Conservation (phyloP, 2,797 vertebrate genomes). For the Schizopygopsis malacanthus region DNA sequence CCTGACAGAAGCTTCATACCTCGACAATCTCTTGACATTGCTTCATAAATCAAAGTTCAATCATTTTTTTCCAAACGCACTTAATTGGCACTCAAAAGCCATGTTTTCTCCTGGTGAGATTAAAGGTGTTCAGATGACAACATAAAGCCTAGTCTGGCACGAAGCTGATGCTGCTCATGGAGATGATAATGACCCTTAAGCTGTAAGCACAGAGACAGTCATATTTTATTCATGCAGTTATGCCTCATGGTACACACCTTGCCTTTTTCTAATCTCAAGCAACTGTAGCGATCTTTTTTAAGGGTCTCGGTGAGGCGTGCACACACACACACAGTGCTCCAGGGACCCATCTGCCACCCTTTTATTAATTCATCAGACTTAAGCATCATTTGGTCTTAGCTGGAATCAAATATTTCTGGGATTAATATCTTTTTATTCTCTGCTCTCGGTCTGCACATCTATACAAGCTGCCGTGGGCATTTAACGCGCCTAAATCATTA, state of each 20-base stretch:
- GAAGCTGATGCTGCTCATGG: constrained; percentile 46
- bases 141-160: constrained; percentile 53
- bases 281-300: constrained; percentile 58
- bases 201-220: constrained; percentile 44
- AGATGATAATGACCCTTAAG: constrained; percentile 61
- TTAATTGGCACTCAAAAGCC: constrained; percentile 37
- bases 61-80: constrained; percentile 4
- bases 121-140: constrained; percentile 45
- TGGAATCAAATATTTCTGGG: constrained; percentile 74
- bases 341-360: constrained; percentile 83
- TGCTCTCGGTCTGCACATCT: neutral
- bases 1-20: neutral
- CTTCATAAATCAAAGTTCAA: constrained; percentile 32
- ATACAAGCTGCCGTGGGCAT: constrained; percentile 36
- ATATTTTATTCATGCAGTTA: constrained; percentile 64
- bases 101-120: constrained; percentile 43
- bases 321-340: constrained; percentile 75
- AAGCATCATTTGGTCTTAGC: constrained; percentile 82
- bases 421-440: constrained; percentile 55
- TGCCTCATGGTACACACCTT: constrained; percentile 56
- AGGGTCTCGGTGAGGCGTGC: constrained; percentile 51
- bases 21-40: neutral
- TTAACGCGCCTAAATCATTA: constrained; percentile 54
- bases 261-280: constrained; percentile 58
- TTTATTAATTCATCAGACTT: constrained; percentile 86